phyloP scores from a whole-genome alignment of 2,888 invertebrate genomes.

The Carpatolechia fugitivella region DNA sequence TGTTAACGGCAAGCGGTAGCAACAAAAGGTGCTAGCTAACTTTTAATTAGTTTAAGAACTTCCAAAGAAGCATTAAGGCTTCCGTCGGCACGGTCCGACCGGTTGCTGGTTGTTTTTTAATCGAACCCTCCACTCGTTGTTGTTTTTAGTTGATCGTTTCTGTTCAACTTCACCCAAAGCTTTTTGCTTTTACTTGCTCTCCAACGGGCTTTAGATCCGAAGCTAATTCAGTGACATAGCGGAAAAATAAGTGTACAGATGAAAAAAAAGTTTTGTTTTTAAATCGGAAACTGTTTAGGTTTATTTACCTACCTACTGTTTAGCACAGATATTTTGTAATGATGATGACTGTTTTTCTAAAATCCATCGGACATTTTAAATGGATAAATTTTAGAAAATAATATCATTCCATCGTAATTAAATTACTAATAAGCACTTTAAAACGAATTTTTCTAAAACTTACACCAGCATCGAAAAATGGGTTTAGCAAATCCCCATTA shows the following conservation, averaged over 20 bases:
- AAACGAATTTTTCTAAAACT: no score
- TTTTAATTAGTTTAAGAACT: constrained; percentile 71
- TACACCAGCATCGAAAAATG: no score
- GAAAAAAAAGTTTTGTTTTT: neutral
- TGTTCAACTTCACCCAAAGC: neutral
- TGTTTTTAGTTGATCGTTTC: constrained; percentile 17
- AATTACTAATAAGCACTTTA: no score
- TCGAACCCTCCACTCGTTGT: constrained; percentile 19
- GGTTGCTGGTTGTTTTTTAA: constrained; percentile 42
- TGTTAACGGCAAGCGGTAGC: constrained; percentile 42
- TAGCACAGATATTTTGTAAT: no score
- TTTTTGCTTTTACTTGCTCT: neutral
- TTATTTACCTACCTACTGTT: no score
- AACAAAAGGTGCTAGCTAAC: constrained; percentile 67
- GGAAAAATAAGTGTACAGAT: neutral
- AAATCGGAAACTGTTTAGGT: no score
- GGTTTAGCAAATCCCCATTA: no score
- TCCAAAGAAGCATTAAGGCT: constrained; percentile 59
- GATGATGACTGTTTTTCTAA: no score
- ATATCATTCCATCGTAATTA: no score
- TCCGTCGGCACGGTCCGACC: constrained; percentile 41
- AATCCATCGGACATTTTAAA: no score
- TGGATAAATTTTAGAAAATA: no score
- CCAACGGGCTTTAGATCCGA: neutral
- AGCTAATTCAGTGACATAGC: neutral